Evolutionary conservation across 2,113 vertebrate genomes (phyloP), one percentile per base, ranked within the genome.

Genomic region (Ramphastos sulfuratus): DNA sequence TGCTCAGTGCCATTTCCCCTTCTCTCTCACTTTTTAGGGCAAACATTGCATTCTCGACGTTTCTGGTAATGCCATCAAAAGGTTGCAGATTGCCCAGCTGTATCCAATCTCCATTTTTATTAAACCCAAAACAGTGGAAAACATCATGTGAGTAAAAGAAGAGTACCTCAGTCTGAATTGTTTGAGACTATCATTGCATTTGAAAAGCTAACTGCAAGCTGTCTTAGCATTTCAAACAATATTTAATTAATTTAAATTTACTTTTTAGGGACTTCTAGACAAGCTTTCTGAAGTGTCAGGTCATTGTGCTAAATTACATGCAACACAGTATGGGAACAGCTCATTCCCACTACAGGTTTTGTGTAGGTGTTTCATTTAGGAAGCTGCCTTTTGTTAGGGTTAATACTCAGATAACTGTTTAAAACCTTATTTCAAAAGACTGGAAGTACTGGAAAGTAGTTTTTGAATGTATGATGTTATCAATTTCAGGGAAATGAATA

Each of bases 31-130:
- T 92, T 55, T 90, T 92, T 97, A 99, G 99, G 99, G 99, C 18
- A 99, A 99, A 97, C 99, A 99, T 89, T 99, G 99, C 94, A 99
- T 99, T 95, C 98, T 99, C 54, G 99, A 99, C 88, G 99, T 99
- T 77, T 99, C 99, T 12, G 99, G 99, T 85, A 99, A 99, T 78
- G 99, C 99, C 25, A 99, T 99, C 97, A 99, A 99, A 97, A 98
- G 99, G 87, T 98, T 99, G 71, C 99, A 99, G 96, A 98, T 99
- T 82, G 99, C 99, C 64, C 98, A 98, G 95, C 98, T 99, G 50
- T 99, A 99, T 79, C 99, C 99, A 72, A 98, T 99, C 95, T 98
- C 99, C 87, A 96, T 99, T 96, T 99, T 99, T 98, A 98, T 99
- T 98, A 99, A 99, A 93, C 99, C 99, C 82, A 99, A 99, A 97